phyloP scores from a whole-genome alignment of 2,888 invertebrate genomes.

The Lasioglossum figueresi region DNA sequence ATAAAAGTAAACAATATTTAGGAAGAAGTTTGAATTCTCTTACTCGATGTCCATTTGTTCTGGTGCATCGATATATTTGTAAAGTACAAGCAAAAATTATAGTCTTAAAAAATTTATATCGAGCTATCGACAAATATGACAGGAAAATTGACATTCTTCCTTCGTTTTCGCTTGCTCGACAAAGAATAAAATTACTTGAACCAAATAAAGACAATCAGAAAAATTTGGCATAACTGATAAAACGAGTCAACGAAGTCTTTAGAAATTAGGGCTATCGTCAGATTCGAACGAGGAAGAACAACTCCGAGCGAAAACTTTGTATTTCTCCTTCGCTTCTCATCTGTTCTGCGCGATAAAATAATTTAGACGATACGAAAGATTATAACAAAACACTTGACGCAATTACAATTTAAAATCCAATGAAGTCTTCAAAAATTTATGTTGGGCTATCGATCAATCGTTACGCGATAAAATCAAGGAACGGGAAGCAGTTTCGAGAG shows the following conservation, averaged over 20 bases:
- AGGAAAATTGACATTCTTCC: not conserved
- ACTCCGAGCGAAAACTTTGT: not conserved
- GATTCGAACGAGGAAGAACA: not conserved
- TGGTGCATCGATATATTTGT: not conserved
- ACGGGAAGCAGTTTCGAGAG: not conserved
- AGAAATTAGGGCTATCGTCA: not conserved
- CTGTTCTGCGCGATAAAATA: not conserved
- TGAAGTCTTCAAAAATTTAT: not conserved
- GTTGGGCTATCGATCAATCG: not conserved
- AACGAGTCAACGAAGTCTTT: not conserved
- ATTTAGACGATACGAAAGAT: conserved; percentile 5
- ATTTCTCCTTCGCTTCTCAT: not conserved
- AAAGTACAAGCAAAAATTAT: not conserved
- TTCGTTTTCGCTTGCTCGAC: not conserved
- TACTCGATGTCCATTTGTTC: not conserved
- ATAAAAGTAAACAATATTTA: no score
- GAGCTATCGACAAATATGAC: not conserved
- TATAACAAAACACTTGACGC: not conserved
- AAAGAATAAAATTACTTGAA: not conserved
- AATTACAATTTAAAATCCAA: not conserved
- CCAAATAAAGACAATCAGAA: not conserved
- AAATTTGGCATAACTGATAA: not conserved
- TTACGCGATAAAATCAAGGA: not conserved
- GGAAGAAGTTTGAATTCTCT: not conserved
- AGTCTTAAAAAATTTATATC: not conserved